phyloP scores from a whole-genome alignment of 2,113 vertebrate genomes.

The Phalacrocorax carbo region DNA sequence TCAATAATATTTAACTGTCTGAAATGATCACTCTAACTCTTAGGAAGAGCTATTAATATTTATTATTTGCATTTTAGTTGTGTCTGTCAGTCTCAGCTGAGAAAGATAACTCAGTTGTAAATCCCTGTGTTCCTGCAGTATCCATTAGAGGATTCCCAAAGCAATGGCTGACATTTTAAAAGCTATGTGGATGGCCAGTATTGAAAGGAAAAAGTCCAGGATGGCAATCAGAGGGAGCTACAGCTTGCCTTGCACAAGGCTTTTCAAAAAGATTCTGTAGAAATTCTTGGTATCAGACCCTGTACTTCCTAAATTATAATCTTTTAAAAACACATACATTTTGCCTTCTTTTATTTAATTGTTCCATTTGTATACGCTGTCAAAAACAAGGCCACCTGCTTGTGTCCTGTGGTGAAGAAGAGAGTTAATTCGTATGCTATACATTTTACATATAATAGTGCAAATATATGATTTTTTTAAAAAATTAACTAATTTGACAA shows the following conservation, averaged over 20 bases:
- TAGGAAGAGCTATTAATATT: slow-evolving; percentile 38
- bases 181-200: background rate
- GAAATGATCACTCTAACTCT: slow-evolving; percentile 22
- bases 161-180: background rate
- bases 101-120: background rate
- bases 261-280: background rate
- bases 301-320: background rate
- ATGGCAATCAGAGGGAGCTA: background rate
- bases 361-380: background rate
- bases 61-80: slow-evolving; percentile 36
- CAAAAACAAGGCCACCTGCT: background rate
- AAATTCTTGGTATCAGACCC: background rate
- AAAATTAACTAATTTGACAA: background rate
- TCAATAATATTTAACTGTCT: slow-evolving; percentile 16
- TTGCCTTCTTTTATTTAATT: background rate
- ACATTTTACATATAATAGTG: background rate
- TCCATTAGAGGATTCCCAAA: background rate
- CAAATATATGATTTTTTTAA: background rate
- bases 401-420: background rate
- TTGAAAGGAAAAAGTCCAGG: background rate
- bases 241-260: background rate
- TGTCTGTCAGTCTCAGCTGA: slow-evolving; percentile 1
- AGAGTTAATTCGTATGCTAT: background rate
- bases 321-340: background rate
- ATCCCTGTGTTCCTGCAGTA: background rate